phyloP scores from a whole-genome alignment of 1,140 invertebrate genomes.

The Galleria mellonella region DNA sequence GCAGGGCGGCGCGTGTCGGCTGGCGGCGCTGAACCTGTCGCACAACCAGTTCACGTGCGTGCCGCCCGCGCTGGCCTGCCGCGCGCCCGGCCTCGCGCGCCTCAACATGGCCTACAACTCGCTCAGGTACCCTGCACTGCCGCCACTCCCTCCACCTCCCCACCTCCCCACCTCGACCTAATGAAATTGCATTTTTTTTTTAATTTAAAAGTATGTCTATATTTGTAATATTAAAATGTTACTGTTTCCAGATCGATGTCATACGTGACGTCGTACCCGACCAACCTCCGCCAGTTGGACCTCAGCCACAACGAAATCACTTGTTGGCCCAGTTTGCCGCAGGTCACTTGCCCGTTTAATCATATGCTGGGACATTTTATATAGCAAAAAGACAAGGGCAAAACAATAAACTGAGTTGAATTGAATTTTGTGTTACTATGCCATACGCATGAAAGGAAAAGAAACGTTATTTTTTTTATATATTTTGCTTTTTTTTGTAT shows the following conservation, averaged over 20 bases:
- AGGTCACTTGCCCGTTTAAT: slow-evolving; percentile 34
- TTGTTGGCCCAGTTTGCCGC: slow-evolving; percentile 89
- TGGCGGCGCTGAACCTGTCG: slow-evolving; percentile 88
- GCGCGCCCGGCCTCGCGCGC: slow-evolving; percentile 88
- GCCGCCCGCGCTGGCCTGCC: slow-evolving; percentile 90
- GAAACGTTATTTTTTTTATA: too few species aligned
- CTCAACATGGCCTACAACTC: slow-evolving; percentile 95
- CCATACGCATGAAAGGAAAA: too few species aligned
- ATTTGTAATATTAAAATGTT: not conserved
- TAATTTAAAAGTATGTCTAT: too few species aligned
- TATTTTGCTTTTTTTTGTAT: not conserved
- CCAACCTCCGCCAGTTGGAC: slow-evolving; percentile 91
- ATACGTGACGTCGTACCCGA: slow-evolving; percentile 92
- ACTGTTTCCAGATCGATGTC: slow-evolving; percentile 83
- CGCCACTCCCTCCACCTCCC: too few species aligned
- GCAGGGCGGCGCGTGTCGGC: slow-evolving; percentile 72
- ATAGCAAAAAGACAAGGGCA: too few species aligned
- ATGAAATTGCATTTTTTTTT: too few species aligned
- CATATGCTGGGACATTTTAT: too few species aligned
- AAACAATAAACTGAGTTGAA: too few species aligned
- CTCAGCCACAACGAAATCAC: slow-evolving; percentile 94
- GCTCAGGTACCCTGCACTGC: slow-evolving; percentile 61
- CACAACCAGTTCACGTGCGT: slow-evolving; percentile 93
- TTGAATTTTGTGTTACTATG: too few species aligned
- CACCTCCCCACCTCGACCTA: too few species aligned